Evolutionary conservation across 1,140 invertebrate genomes (phyloP), one percentile per base, ranked within the genome.

Genomic region (Fopius arisanus): DNA sequence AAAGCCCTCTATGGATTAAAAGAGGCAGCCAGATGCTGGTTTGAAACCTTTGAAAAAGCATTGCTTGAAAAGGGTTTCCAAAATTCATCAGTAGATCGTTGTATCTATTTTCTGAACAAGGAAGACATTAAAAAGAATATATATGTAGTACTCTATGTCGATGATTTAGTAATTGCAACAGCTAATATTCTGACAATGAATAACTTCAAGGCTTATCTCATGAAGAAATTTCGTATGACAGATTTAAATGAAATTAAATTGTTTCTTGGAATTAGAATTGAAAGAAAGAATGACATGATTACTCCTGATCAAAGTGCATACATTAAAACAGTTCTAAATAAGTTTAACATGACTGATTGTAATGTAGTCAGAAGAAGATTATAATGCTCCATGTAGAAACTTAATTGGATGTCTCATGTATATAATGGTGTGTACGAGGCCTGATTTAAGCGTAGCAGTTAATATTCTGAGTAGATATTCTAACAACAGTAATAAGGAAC

Each of bases 21-120:
- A 68, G 86, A 89, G 72, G 79, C 83, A 21, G 81, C 84, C 31
- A 69, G 82, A 48, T 77, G 75, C 6, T 89, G 87, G 86, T 82
- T 86, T 73, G 77, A 70, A 81, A 19, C 62, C 51, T 78, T 82
- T 14, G 67, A 74, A 14, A n/a, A 66, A 21, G 40, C 31, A 10
- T 29, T 77, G 0, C 14, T 41, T 63, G 29, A 63, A n/a, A 29
- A 62, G 9, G 73, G 54, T n/a, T 75, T 75, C 21, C n/a, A 72
- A 43, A 72, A 71, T 63, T 74, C 74, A 4, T 7, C 68, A 0
- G 65, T 65, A 10, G 77, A 78, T 68, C 59, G 31, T 12, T 78
- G 73, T 26, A 26, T 75, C 0, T 78, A 77, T 59, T 65, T 67
- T 41, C 54, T 72, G 10, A 16, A 43, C 54, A n/a, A 19, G n/a